Evolutionary conservation across 2,888 invertebrate species (phyloP), one percentile per base, ranked within the genome.

Genomic region (Dynastes tityus): DNA sequence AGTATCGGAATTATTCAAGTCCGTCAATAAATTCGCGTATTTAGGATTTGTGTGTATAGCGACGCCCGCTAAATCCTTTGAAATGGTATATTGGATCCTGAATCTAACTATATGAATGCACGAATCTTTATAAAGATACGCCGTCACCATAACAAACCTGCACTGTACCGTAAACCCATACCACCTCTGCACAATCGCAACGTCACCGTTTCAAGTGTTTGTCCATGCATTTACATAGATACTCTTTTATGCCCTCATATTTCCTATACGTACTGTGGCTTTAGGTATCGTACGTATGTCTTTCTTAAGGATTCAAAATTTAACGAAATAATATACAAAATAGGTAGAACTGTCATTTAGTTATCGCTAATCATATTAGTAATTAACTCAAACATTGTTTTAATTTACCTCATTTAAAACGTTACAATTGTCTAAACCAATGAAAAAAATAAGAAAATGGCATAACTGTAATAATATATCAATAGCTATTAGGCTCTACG

Each of bases 21-120:
- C 84, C 85, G 85, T 87, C 87, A 85, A 87, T 87, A 88, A 87
- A 87, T 88, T 88, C 87, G 84, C 86, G 88, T 87, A 88, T 88
- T 88, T 86, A 85, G 88, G 88, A 88, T 88, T 88, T 88, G 88
- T 86, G 87, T 84, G 79, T 84, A 86, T 86, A 87, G 85, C 85
- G 87, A 83, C 85, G 85, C 84, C 85, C 85, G 87, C 87, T 86
- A 88, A 89, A 88, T 89, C 88, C 88, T 87, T 87, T 87, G 86
- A 85, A 88, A 88, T 88, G 87, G 88, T 88, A 88, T 87, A 87
- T 87, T 86, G 84, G 84, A 85, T 85, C 82, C 83, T 83, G 83
- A 84, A 83, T 84, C 82, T 83, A 79, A 79, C 79, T 70, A 82
- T 82, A 82, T 82, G 82, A 81, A 79, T 78, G 82, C 80, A 80